Conservation (phyloP, 2,113 vertebrate species). For the Channa argus region DNA sequence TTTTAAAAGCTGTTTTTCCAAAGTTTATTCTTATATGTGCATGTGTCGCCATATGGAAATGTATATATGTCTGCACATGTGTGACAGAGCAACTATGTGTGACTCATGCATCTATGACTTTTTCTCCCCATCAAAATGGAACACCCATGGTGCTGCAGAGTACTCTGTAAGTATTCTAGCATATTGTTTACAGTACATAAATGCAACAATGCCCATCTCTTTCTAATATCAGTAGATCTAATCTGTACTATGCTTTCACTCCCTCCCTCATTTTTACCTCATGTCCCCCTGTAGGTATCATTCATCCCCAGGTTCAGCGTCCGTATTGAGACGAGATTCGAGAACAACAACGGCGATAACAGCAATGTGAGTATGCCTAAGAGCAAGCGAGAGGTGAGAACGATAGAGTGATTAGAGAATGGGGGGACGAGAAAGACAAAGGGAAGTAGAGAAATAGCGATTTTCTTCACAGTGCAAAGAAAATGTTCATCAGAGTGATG, state of each 20-base stretch:
- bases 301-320: constrained; percentile 83
- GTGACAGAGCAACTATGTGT: constrained; percentile 42
- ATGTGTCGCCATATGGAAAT: no score
- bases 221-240: constrained; percentile 53
- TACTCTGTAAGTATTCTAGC: constrained; percentile 83
- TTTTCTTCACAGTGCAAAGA: constrained; percentile 60
- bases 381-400: constrained; percentile 28
- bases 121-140: constrained; percentile 64
- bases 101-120: constrained; percentile 42
- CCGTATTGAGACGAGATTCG: constrained; percentile 85
- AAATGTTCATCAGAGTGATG: constrained; percentile 66
- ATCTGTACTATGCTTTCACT: constrained; percentile 37
- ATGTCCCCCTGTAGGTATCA: constrained; percentile 64
- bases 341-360: constrained; percentile 84
- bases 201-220: constrained; percentile 54
- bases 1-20: constrained; percentile 46
- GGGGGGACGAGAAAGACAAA: constrained; percentile 32
- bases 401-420: constrained; percentile 50
- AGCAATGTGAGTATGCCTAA: constrained; percentile 79
- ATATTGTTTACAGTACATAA: constrained; percentile 66
- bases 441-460: constrained; percentile 45
- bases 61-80: constrained; percentile 8
- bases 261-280: constrained; percentile 39
- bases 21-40: background rate
- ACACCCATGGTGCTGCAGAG: constrained; percentile 75